These are phyloP conservation scores for Leptinotarsa undecemlineata DNA, from an alignment of 1,140 invertebrate genomes.

Conservation along the genomic window DNA sequence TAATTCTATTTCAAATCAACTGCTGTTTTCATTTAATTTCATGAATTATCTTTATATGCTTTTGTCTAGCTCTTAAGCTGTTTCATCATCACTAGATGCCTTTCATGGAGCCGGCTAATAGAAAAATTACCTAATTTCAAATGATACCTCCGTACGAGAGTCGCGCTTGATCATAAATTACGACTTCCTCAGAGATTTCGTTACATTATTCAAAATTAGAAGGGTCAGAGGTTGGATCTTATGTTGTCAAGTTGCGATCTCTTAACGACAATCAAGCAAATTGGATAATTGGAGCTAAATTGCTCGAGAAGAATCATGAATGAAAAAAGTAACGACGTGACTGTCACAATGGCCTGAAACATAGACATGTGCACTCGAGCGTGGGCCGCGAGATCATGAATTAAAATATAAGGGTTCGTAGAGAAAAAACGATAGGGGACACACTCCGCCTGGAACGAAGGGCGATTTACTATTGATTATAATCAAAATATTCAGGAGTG, in stretches of 20 bases:
- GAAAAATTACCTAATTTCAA: background rate
- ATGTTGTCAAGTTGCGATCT: background rate
- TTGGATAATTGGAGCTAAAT: conserved; percentile 13
- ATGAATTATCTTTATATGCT: too few relatives aligned
- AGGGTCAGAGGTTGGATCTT: conserved; percentile 11
- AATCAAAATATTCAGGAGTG: too few relatives aligned
- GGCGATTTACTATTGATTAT: too few relatives aligned
- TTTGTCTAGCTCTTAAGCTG: too few relatives aligned
- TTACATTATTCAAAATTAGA: background rate
- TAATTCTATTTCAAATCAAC: too few relatives aligned
- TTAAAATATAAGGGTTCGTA: background rate
- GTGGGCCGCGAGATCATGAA: background rate
- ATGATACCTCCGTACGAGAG: background rate
- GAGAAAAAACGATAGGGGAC: too few relatives aligned
- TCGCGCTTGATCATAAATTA: background rate
- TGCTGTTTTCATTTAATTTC: too few relatives aligned
- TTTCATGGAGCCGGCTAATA: too few relatives aligned
- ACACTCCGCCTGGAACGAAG: too few relatives aligned
- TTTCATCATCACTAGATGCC: too few relatives aligned
- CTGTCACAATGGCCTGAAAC: background rate
- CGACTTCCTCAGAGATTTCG: background rate
- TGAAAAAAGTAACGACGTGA: conserved; percentile 4
- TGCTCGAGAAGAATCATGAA: conserved; percentile 2
- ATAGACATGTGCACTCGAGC: background rate
- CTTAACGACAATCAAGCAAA: conserved; percentile 12